phyloP scores from a whole-genome alignment of 2,888 invertebrate genomes.

The Lottia gigantea region DNA sequence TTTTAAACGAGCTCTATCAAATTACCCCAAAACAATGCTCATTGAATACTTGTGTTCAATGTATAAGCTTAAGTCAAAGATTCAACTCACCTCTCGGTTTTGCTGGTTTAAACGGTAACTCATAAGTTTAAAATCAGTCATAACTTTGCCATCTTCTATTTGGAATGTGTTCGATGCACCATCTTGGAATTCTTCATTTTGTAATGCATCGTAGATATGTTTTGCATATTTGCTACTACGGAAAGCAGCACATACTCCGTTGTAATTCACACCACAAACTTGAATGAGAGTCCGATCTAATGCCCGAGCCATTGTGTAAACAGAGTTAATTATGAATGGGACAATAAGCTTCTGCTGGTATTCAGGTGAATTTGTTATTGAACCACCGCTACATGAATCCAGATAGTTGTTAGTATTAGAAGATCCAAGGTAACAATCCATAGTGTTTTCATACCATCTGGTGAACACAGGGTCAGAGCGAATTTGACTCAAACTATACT shows the following conservation, averaged over 20 bases:
- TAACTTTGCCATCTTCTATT: constrained; percentile 44
- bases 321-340: constrained; percentile 50
- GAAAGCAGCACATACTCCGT: constrained; percentile 19
- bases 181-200: constrained; percentile 26
- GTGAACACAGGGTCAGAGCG: constrained; percentile 39
- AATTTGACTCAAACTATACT: constrained; percentile 34
- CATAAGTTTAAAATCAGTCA: constrained; percentile 37
- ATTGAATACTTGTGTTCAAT: too few species aligned
- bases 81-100: constrained; percentile 34
- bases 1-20: too few species aligned
- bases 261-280: constrained; percentile 42
- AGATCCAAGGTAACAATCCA: constrained; percentile 53
- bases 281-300: constrained; percentile 58
- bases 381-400: constrained; percentile 27
- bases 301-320: constrained; percentile 61
- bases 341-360: constrained; percentile 35
- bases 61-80: too few species aligned
- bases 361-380: constrained; percentile 30
- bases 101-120: constrained; percentile 32
- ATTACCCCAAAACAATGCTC: too few species aligned
- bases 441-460: constrained; percentile 53
- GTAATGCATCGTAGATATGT: constrained; percentile 16
- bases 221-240: constrained; percentile 15
- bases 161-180: constrained; percentile 27
- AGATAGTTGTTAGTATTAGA: constrained; percentile 37